These are phyloP conservation scores for Platyrinchus mystaceus DNA, from an alignment of 2,797 vertebrate species.

Conservation along the genomic window DNA sequence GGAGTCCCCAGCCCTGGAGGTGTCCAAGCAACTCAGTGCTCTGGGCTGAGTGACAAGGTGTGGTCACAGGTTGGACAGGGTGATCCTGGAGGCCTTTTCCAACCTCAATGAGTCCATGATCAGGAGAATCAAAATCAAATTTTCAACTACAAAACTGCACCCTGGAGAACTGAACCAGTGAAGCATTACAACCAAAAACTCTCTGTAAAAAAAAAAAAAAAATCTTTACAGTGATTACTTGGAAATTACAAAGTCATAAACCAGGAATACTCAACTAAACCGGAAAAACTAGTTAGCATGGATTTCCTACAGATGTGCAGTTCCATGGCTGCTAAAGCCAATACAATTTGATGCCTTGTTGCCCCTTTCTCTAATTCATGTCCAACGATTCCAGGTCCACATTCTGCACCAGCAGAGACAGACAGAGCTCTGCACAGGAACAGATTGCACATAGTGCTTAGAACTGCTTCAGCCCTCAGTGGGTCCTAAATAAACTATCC, in stretches of 20 bases:
- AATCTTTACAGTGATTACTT: neutral
- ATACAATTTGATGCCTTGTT: neutral
- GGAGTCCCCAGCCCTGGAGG: neutral
- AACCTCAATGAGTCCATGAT: neutral
- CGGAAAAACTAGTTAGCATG: neutral
- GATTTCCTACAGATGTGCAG: neutral
- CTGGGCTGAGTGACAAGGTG: neutral
- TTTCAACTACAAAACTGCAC: neutral
- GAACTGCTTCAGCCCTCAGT: neutral
- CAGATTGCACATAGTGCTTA: neutral
- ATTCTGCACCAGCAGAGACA: neutral
- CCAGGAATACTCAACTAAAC: neutral
- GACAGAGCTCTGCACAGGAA: neutral
- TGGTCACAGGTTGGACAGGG: neutral
- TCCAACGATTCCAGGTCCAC: fast-evolving
- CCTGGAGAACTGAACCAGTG: neutral
- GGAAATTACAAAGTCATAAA: neutral
- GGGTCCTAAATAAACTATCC: neutral
- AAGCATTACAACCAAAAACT: neutral
- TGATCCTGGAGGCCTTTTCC: neutral
- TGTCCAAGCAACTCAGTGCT: neutral
- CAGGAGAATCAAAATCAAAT: neutral
- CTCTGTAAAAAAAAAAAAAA: neutral
- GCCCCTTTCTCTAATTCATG: neutral
- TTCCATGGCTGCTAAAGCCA: neutral